Evolutionary conservation across 2,797 vertebrate species (phyloP).

Genomic region (Phrynocephalus forsythii): DNA sequence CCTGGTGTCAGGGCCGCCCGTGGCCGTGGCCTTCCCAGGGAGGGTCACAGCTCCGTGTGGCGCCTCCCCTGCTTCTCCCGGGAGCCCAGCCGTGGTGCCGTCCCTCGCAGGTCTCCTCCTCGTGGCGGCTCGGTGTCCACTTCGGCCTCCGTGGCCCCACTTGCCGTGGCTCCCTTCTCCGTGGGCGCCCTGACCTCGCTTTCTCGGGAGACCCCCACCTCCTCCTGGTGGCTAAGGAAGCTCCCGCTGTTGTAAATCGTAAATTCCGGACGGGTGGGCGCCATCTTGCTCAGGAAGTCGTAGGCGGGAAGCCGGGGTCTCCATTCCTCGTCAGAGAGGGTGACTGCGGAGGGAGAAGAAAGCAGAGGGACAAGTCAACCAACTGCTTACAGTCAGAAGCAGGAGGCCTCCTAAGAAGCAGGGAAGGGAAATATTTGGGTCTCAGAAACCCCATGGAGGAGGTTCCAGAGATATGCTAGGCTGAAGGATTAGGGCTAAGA

Average conservation of each 20-base stretch:
- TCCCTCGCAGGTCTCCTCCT: constrained; percentile 56
- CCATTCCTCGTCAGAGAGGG: constrained; percentile 84
- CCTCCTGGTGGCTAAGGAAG: accelerated
- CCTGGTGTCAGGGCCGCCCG: neutral
- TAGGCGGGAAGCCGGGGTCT: constrained; percentile 85
- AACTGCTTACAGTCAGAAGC: accelerated
- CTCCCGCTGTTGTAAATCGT: constrained; percentile 33
- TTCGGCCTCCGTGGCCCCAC: neutral
- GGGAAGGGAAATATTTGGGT: too few relatives aligned
- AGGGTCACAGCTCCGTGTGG: constrained; percentile 69
- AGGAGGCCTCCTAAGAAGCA: too few relatives aligned
- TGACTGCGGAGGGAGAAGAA: constrained; percentile 73
- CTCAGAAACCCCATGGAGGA: too few relatives aligned
- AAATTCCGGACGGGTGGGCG: constrained; percentile 72
- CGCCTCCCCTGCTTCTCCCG: constrained; percentile 61
- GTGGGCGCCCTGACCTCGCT: neutral
- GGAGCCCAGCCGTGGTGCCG: constrained; percentile 49
- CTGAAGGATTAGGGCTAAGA: too few relatives aligned
- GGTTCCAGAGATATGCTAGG: too few relatives aligned
- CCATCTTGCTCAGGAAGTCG: constrained; percentile 90
- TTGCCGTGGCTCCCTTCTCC: constrained; percentile 25
- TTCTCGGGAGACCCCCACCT: neutral
- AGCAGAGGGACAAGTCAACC: neutral
- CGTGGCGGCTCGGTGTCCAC: constrained; percentile 12
- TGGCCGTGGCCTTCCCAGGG: neutral